Evolutionary conservation across 1,140 invertebrate species (phyloP).

Genomic region (Sarcophaga bullata): DNA sequence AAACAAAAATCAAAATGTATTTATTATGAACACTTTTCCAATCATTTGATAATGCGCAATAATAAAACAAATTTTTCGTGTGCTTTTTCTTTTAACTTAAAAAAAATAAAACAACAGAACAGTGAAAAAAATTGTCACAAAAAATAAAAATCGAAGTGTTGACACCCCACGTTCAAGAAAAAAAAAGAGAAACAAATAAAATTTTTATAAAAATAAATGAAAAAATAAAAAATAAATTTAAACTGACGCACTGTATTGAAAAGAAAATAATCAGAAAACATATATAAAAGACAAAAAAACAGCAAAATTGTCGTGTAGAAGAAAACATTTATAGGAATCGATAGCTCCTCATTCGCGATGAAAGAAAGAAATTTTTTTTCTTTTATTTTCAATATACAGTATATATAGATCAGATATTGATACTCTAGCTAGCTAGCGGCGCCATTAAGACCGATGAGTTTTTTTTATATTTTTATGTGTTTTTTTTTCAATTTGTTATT

Average conservation of each 20-base stretch:
- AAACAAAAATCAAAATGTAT: too few species aligned
- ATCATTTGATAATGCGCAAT: too few species aligned
- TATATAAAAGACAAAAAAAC: too few species aligned
- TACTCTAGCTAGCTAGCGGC: neutral
- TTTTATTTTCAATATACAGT: neutral
- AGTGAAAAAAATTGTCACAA: neutral
- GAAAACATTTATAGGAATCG: too few species aligned
- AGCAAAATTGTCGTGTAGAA: too few species aligned
- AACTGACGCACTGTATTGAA: neutral
- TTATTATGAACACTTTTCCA: too few species aligned
- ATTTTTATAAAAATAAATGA: neutral
- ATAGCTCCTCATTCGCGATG: neutral
- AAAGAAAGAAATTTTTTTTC: neutral
- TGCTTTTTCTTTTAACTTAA: too few species aligned
- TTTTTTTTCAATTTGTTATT: too few species aligned
- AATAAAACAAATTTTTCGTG: too few species aligned
- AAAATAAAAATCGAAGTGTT: neutral
- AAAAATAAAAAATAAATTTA: neutral
- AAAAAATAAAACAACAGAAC: too few species aligned
- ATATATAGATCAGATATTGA: too few species aligned
- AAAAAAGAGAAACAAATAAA: neutral
- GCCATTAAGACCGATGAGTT: constrained; percentile 9
- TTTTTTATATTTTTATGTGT: neutral
- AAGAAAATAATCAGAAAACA: neutral
- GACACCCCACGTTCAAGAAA: neutral